Percentiles rank a stretch among this genome's conserved stretches.
phyloP scores from a whole-genome alignment of 2,113 vertebrate genomes.

The Hippocampus mohnikei region DNA sequence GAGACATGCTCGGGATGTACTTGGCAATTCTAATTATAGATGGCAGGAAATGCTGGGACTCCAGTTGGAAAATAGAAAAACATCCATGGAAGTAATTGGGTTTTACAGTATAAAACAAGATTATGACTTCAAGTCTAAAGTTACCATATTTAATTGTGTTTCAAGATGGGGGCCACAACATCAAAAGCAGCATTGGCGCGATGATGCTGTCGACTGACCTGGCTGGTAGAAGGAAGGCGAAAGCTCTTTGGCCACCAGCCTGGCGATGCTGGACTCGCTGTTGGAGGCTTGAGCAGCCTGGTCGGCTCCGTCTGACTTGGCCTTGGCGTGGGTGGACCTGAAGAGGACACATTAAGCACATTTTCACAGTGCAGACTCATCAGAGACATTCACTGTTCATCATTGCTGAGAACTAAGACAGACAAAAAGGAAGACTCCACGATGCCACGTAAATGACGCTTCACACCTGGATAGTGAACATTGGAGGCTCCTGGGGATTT shows the following conservation, averaged over 20 bases:
- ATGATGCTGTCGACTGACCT: constrained; percentile 70
- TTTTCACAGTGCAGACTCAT: background rate
- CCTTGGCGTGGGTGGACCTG: constrained; percentile 90
- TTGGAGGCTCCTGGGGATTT: constrained; percentile 22
- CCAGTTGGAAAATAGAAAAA: too few species aligned
- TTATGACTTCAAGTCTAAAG: too few species aligned
- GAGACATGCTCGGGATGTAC: background rate
- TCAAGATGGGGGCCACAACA: background rate
- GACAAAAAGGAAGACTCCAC: background rate
- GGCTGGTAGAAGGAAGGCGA: constrained; percentile 97
- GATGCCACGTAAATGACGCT: background rate
- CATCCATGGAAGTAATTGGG: background rate
- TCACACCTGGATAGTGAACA: background rate
- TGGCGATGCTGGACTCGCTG: constrained; percentile 88
- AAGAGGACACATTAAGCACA: constrained; percentile 26
- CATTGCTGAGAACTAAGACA: background rate
- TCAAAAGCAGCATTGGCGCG: background rate
- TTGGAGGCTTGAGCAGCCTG: constrained; percentile 87
- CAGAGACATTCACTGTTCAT: background rate
- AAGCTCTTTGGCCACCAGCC: constrained; percentile 90
- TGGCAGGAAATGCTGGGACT: background rate
- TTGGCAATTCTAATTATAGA: background rate
- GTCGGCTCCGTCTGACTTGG: constrained; percentile 87
- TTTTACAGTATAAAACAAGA: background rate
- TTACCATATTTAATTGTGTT: background rate